Evolutionary conservation across 2,888 invertebrate genomes (phyloP).

Genomic region (Tenthredo amoena): DNA sequence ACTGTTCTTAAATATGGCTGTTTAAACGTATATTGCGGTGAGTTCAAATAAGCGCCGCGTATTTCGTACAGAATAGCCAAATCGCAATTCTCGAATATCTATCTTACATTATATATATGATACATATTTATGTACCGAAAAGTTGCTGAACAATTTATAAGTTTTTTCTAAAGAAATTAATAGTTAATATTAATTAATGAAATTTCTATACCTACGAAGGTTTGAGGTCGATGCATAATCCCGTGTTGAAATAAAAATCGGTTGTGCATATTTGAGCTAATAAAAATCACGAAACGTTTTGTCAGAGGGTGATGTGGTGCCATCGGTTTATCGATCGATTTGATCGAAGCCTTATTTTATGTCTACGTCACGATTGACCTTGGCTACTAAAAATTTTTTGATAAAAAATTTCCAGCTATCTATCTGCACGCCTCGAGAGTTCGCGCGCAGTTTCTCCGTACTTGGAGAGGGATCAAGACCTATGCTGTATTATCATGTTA

Average conservation of each 20-base stretch:
- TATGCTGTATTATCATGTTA: not conserved
- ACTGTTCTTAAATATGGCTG: not conserved
- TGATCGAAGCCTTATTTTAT: not conserved
- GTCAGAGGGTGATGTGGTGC: not conserved
- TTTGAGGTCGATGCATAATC: no score
- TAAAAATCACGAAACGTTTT: constrained; percentile 1
- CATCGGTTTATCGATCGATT: constrained; percentile 15
- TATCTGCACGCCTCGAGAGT: not conserved
- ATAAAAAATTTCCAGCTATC: constrained; percentile 67
- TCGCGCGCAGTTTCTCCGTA: constrained; percentile 65
- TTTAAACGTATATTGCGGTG: not conserved
- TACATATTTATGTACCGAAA: constrained; percentile 1
- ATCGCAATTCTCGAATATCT: not conserved
- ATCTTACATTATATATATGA: not conserved
- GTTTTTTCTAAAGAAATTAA: not conserved
- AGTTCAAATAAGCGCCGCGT: no score
- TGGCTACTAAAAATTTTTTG: constrained; percentile 64
- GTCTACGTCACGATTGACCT: constrained; percentile 64
- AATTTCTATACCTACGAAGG: no score
- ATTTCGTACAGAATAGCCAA: not conserved
- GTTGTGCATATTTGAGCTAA: not conserved
- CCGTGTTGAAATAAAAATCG: not conserved
- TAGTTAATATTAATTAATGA: no score
- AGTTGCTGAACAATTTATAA: not conserved
- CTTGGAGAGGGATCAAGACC: constrained; percentile 66